A percentile compares a stretch with the other conserved stretches of the same genome.
Evolutionary conservation across 2,797 vertebrate genomes (phyloP).

Genomic region (Lagodon rhomboides): DNA sequence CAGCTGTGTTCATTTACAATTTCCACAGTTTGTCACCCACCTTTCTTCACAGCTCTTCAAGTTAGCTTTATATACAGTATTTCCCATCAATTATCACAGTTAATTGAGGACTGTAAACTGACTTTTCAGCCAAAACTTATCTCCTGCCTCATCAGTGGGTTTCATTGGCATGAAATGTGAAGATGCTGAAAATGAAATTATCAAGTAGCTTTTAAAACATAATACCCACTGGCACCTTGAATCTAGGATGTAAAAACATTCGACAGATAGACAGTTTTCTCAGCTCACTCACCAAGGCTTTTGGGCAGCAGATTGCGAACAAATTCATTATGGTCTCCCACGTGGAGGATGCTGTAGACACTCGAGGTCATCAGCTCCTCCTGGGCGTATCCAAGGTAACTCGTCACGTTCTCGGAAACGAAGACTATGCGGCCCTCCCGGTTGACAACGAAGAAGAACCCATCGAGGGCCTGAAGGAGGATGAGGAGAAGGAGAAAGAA

Average conservation of each 20-base stretch:
- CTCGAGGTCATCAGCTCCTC: conserved; percentile 97
- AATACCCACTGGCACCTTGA: not conserved
- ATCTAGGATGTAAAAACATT: not conserved
- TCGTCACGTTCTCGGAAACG: conserved; percentile 94
- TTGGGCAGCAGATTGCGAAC: conserved; percentile 96
- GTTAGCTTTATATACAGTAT: not conserved
- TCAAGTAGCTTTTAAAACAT: conserved; percentile 23
- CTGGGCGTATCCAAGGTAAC: conserved; percentile 94
- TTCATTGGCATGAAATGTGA: conserved; percentile 30
- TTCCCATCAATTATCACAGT: conserved; percentile 30
- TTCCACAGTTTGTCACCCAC: not conserved
- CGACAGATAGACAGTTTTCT: not conserved
- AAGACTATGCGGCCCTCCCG: conserved; percentile 96
- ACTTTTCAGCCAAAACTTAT: conserved; percentile 30
- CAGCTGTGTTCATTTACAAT: conserved; percentile 10
- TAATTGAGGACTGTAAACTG: conserved; percentile 26
- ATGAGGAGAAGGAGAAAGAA: not conserved
- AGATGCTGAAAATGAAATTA: conserved; percentile 34
- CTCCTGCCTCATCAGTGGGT: conserved; percentile 25
- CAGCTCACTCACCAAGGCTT: conserved; percentile 89
- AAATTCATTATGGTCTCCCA: conserved; percentile 96
- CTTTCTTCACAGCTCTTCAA: conserved; percentile 13
- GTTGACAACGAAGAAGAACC: conserved; percentile 98
- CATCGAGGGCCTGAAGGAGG: conserved; percentile 89
- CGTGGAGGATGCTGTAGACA: conserved; percentile 96